Conservation (phyloP, 1,140 invertebrate genomes). For the Drosophila kikkawai region DNA sequence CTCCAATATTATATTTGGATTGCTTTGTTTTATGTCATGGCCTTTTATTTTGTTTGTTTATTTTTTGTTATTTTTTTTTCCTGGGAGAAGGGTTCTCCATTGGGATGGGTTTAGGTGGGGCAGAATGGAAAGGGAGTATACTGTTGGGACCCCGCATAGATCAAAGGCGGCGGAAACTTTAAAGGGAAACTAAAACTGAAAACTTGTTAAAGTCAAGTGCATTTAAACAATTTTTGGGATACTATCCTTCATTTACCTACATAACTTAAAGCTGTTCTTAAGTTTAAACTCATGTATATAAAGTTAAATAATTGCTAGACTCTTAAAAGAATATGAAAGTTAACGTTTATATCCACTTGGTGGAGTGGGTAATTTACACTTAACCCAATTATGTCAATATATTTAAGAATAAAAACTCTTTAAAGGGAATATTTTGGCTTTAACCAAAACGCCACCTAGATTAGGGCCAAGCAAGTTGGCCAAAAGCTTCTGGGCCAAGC, state of each 20-base stretch:
- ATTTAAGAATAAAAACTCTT: not conserved
- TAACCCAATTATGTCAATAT: not conserved
- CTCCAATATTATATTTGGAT: conserved; percentile 17
- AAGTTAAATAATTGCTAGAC: not conserved
- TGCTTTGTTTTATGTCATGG: conserved; percentile 6
- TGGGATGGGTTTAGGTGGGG: conserved; percentile 2
- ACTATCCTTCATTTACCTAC: too few relatives aligned
- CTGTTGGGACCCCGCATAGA: conserved; percentile 19
- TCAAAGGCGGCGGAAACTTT: conserved; percentile 22
- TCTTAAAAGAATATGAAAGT: not conserved
- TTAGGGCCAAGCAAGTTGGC: not conserved
- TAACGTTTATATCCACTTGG: too few relatives aligned
- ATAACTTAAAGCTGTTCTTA: too few relatives aligned
- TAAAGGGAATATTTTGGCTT: not conserved
- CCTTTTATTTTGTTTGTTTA: conserved; percentile 20
- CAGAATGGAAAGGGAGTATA: not conserved
- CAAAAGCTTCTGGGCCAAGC: conserved; percentile 11
- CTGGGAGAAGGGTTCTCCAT: conserved; percentile 4
- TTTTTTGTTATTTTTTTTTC: not conserved
- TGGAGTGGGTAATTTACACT: too few relatives aligned
- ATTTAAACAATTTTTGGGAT: not conserved
- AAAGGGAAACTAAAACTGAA: not conserved
- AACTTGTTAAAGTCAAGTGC: not conserved
- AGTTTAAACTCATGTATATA: not conserved
- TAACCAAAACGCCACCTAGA: conserved; percentile 11